Base-by-base conservation (phyloP, 2,888 invertebrate species). In the Tetragnatha montana region DNA sequence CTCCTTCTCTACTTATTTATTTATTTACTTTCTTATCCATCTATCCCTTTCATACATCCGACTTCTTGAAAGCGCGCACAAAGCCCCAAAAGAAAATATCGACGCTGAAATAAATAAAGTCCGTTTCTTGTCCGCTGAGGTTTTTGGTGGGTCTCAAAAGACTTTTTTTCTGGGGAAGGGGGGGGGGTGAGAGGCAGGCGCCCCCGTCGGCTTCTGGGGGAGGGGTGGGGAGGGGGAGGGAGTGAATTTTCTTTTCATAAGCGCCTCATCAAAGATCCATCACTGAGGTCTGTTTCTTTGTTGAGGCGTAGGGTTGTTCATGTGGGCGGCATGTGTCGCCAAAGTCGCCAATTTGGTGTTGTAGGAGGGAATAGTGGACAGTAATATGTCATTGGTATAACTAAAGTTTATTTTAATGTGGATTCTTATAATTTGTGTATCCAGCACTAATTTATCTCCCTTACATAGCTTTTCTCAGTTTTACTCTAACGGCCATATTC, bases 231-330 rank as follows among this genome's bases (percentile, higher is more conserved):
- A 49, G 19, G 68, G 19, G 47, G 49, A 75, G n/a, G 78, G 85
- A 21, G 7, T 35, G 69, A 78, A 85, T 85, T 85, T 85, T 85
- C 85, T 78, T 85, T 85, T 85, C 85, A 78, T 85, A 85, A 85
- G 78, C 85, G 70, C 70, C 85, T 85, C 85, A 85, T 85, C 85
- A 85, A 85, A 85, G 78, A 85, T 85, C 85, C 85, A 85, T 85
- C 85, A 85, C 50, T 49, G 85, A 68, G 78, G 85, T 78, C 78
- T 71, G 51, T 49, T 78, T 76, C 69, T 85, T 78, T 85, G 85
- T 78, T 78, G 68, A 8, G 17, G 21, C 4, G 3, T 68, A 79
- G 85, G 85, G 78, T 85, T 85, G 70, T 78, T 14, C 19, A 14
- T 49, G n/a, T 4, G n/a, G n/a, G 14, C 35, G 0, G 14, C 14